Evolutionary conservation across 2,888 invertebrate genomes (phyloP), one percentile per base, ranked within the genome.

Genomic region (Phlogophora meticulosa): DNA sequence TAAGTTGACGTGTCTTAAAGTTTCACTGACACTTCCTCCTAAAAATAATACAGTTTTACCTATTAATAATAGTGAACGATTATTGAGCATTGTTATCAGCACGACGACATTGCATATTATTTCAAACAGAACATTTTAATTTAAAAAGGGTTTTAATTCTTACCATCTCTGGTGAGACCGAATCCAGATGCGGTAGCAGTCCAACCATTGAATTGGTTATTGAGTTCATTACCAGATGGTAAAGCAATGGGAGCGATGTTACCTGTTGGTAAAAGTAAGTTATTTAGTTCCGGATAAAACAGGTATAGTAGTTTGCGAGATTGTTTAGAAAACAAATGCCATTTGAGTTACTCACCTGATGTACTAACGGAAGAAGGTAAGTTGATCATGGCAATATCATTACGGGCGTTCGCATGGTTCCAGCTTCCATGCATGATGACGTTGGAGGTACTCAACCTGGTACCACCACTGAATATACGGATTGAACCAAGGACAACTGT

Each of bases 111-210:
- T 28, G 28, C 28, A 28, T 28, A 4, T 28, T 28, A 5, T 28
- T 28, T 28, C 28, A 28, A 28, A 28, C 5, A 28, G 28, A 28
- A 5, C 28, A 28, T 28, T 28, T 5, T 4, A 28, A 5, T n/a
- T n/a, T 28, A 28, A 28, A 28, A 28, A 2, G 5, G 4, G 28
- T 11, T 1, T 32, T 28, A 28, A 5, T 51, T 70, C 77, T 81
- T 79, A 89, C 89, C 59, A 32, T 85, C 84, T 17, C 68, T 62
- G 11, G 82, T 87, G 4, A 67, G 42, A 22, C 93, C 93, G 56
- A 86, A 93, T 40, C 93, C 93, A 15, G 91, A 89, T 20, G 92
- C 92, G 45, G 83, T 58, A 42, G 87, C 92, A 0, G 42, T 58
- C 1, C 53, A 20, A n/a, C 89, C 89, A 22, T 62, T 80, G 60